phyloP scores from a whole-genome alignment of 2,113 vertebrate genomes.

The Pontoporia blainvillei region DNA sequence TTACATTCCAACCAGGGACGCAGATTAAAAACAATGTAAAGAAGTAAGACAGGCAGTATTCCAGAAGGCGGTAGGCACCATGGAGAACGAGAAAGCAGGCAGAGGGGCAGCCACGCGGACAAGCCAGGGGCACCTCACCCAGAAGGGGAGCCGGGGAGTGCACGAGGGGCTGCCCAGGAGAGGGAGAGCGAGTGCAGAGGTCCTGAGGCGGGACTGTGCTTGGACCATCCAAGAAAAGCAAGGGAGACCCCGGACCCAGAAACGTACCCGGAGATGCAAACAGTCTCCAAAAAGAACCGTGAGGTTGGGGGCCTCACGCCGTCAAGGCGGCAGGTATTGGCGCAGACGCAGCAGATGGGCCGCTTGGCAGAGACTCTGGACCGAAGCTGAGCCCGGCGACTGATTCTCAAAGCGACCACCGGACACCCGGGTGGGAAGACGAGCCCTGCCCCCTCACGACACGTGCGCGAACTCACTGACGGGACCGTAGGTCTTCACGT shows the following conservation, averaged over 20 bases:
- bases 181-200: background rate
- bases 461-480: rapidly evolving
- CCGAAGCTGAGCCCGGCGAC: background rate
- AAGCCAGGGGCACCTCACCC: too few relatives aligned
- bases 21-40: background rate
- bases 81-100: too few relatives aligned
- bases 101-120: too few relatives aligned
- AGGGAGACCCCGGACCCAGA: background rate
- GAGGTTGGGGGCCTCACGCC: background rate
- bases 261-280: background rate
- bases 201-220: background rate
- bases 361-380: background rate
- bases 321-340: too few relatives aligned
- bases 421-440: background rate
- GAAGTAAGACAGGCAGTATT: background rate
- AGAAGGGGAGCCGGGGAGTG: too few relatives aligned
- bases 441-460: background rate
- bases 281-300: background rate
- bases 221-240: background rate
- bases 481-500: rapidly evolving
- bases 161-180: too few relatives aligned
- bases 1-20: background rate
- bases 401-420: background rate
- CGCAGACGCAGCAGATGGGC: too few relatives aligned
- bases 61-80: too few relatives aligned